Evolutionary conservation across 2,888 invertebrate species (phyloP).

Genomic region (Sesamia inferens): DNA sequence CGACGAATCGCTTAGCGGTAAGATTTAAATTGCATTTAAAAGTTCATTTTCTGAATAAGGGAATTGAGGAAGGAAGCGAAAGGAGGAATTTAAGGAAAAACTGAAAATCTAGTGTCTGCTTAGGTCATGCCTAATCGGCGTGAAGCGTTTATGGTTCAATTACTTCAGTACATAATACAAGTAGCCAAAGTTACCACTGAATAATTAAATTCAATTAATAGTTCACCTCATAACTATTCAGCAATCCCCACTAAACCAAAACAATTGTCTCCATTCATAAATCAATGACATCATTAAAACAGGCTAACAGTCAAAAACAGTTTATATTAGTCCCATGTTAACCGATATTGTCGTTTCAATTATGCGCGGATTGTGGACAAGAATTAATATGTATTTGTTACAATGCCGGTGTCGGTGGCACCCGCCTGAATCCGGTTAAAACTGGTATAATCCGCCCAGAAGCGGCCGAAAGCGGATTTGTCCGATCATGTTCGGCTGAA

Average conservation of each 20-base stretch:
- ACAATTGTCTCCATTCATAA: conserved; percentile 65
- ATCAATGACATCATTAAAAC: conserved; percentile 71
- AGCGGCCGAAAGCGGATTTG: conserved; percentile 72
- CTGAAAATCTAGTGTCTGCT: not conserved
- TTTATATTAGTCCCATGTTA: conserved; percentile 73
- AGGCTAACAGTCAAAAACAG: conserved; percentile 69
- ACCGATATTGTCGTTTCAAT: conserved; percentile 73
- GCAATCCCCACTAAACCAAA: conserved; percentile 27
- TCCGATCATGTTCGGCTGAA: conserved; percentile 65
- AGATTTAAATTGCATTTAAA: no score
- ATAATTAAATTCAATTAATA: conserved; percentile 34
- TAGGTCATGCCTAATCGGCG: no score
- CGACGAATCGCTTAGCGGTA: no score
- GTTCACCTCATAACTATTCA: conserved; percentile 25
- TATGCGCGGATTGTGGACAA: conserved; percentile 65
- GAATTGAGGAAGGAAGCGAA: no score
- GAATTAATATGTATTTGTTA: conserved; percentile 72
- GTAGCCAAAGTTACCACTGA: conserved; percentile 4
- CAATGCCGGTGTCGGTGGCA: conserved; percentile 54
- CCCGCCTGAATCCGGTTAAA: conserved; percentile 63
- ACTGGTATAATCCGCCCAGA: conserved; percentile 68
- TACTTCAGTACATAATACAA: not conserved
- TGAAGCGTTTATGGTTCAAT: not conserved
- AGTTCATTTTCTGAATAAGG: no score
- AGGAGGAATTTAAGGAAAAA: no score